Conservation (phyloP, 2,797 vertebrate species). For the Perodicticus potto region DNA sequence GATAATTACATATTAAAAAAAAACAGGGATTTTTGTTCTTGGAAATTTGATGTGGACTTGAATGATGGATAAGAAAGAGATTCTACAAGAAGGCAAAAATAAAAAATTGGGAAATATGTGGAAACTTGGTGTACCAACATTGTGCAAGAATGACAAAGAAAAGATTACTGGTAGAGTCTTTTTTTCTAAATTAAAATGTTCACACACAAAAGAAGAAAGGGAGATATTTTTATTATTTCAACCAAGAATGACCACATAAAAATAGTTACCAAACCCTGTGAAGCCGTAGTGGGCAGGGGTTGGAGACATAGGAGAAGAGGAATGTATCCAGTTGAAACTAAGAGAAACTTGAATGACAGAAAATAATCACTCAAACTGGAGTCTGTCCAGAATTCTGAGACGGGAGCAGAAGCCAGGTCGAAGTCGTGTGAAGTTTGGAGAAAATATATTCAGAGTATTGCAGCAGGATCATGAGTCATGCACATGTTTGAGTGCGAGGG, state of each 20-base stretch:
- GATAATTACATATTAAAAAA: conserved; percentile 22
- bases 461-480: background rate
- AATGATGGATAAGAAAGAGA: conserved; percentile 36
- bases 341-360: background rate
- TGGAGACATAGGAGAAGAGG: conserved; percentile 2
- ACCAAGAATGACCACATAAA: conserved; percentile 2
- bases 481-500: too few relatives aligned
- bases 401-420: background rate
- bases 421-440: background rate
- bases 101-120: background rate
- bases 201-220: background rate
- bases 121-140: background rate
- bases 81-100: background rate
- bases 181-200: background rate
- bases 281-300: background rate
- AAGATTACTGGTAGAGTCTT: background rate
- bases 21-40: conserved; percentile 11
- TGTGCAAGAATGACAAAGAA: background rate
- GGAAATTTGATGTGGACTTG: background rate
- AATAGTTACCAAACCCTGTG: background rate
- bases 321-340: background rate
- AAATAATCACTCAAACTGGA: background rate
- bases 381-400: background rate
- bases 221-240: background rate
- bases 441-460: background rate